phyloP scores from a whole-genome alignment of 2,113 vertebrate species.

The Anas platyrhynchos region DNA sequence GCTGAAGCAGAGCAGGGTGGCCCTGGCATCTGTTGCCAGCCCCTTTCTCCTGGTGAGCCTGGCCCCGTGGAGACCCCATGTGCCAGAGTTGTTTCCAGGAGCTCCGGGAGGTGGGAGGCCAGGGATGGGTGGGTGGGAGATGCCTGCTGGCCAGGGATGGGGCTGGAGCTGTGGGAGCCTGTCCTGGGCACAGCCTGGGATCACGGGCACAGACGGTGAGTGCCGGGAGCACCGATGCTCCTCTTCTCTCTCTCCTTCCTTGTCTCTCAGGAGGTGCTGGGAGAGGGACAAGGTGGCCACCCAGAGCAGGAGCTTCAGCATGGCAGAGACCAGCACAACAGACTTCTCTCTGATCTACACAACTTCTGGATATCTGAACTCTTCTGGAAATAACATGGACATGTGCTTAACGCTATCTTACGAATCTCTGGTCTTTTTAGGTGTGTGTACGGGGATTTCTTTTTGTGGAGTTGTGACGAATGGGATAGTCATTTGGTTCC shows the following conservation, averaged over 20 bases:
- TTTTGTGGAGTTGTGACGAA: constrained; percentile 67
- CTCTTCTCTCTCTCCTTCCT: not conserved
- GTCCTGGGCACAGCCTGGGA: accelerated
- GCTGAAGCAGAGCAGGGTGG: not conserved
- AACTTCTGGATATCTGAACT: not conserved
- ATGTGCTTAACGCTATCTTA: not conserved
- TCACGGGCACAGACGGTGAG: accelerated
- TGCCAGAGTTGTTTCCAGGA: not conserved
- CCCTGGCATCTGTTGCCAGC: accelerated
- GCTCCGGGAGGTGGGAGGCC: not conserved
- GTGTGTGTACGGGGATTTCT: not conserved
- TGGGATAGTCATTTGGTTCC: constrained; percentile 51
- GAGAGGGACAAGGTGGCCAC: too few species aligned
- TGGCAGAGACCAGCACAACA: not conserved
- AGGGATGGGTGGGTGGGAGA: not conserved
- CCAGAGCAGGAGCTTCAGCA: not conserved
- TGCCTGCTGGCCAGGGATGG: not conserved
- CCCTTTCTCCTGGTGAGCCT: not conserved
- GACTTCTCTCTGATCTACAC: accelerated
- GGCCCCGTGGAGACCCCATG: accelerated
- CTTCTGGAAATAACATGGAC: not conserved
- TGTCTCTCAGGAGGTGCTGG: not conserved
- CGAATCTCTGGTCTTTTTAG: not conserved
- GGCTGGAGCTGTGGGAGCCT: not conserved
- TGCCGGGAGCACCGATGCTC: accelerated